Base-by-base conservation (phyloP, 1,140 invertebrate genomes). In the Drosophila ercepeae region DNA sequence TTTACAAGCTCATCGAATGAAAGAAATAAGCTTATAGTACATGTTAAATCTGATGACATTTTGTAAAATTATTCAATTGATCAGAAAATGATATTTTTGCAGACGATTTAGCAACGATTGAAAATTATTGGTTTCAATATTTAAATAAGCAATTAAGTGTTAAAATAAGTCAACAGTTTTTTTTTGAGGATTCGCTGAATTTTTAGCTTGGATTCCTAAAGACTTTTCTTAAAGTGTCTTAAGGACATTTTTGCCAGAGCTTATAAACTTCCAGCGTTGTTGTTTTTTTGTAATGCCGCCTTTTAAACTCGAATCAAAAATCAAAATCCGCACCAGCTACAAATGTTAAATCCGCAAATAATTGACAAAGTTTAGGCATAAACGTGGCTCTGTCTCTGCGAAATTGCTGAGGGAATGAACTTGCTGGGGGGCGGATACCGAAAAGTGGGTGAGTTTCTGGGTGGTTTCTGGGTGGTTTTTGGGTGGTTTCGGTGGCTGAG, bases 271-370 rank as follows among this genome's bases (percentile, higher is more conserved):
- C 1, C 48, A 44, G 8, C 41, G 18, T 21, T 71, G n/a, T 76
- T 61, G 45, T 32, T 59, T 29, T 45, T 34, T 25, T 65, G 45
- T 51, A 53, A 55, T 78, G 75, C 50, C 21, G 55, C 70, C 52
- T 86, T 83, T 83, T 72, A 86, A 86, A 76, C 67, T 86, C 57
- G 54, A 86, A 84, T 84, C 79, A 84, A 86, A 84, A 86, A 84
- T 84, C 79, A 79, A 84, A 84, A 84, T 84, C 79, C 79, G 75
- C 82, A 84, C 81, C 83, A 84, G 81, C 79, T 79, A 79, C 79
- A 84, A 84, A 84, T 84, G 81, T 79, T 84, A 81, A 84, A 84
- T 84, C 79, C 79, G 81, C 79, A 84, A 84, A 84, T 84, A 84
- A 84, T 84, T 84, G 79, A 84, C 79, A 84, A 84, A 84, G 79